Percentiles rank a stretch among this genome's conserved stretches.
These are phyloP conservation scores for Nothoprocta pentlandii DNA, from an alignment of 2,113 vertebrate species.

Conservation along the genomic window DNA sequence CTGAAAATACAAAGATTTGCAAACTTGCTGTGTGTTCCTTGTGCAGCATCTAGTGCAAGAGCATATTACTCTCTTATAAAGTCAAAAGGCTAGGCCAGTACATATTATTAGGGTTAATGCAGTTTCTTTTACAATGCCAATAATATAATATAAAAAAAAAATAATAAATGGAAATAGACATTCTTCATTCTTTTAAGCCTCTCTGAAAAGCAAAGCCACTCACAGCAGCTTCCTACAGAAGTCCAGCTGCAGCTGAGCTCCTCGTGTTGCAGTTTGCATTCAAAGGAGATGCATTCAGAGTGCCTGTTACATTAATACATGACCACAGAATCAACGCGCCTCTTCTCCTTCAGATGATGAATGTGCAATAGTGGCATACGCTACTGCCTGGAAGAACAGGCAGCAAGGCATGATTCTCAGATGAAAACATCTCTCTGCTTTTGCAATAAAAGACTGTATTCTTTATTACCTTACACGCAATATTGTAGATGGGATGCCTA, in stretches of 20 bases:
- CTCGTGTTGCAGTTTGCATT: neutral
- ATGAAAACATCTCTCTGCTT: neutral
- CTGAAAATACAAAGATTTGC: neutral
- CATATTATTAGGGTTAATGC: neutral
- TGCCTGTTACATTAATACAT: neutral
- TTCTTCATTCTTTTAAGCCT: neutral
- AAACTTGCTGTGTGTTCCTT: neutral
- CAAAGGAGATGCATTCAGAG: neutral
- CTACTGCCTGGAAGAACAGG: neutral
- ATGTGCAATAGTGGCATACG: neutral
- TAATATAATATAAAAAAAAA: neutral
- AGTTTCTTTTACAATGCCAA: neutral
- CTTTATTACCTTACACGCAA: neutral
- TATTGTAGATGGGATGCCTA: neutral
- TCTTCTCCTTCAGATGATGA: neutral
- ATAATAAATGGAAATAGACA: neutral
- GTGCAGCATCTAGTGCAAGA: neutral
- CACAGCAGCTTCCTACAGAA: neutral
- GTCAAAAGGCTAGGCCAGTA: neutral
- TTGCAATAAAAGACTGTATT: neutral
- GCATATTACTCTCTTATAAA: neutral
- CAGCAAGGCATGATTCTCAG: neutral
- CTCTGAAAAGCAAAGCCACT: neutral
- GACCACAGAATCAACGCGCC: neutral
- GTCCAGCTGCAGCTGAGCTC: neutral